Evolutionary conservation across 2,113 vertebrate species (phyloP), one percentile per base, ranked within the genome.

Genomic region (Pedionomus torquatus): DNA sequence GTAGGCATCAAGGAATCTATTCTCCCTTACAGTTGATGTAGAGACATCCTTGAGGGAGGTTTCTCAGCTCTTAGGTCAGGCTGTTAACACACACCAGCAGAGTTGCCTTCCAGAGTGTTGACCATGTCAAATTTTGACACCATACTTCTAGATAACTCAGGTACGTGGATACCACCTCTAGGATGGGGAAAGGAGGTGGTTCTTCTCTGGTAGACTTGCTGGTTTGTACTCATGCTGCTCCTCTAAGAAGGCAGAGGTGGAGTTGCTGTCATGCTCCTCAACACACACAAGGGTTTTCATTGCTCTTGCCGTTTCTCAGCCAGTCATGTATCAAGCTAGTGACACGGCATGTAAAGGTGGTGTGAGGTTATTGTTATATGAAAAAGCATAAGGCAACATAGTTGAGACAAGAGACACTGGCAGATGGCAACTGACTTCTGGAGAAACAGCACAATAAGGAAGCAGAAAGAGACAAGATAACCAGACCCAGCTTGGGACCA

Each of bases 191-290:
- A 74, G n/a, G 46, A 74, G 23, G 12, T 64, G 26, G 25, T 35
- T 90, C 25, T 72, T 7, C 51, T 86, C 43, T 57, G 15, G 24
- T 35, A n/a, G 48, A 49, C 6, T 10, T 61, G 20, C 44, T 11
- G 66, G 0, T 31, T 74, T 10, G 35, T 43, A 8, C 21, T 92
- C 17, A 39, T 9, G 46, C 7, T 85, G 35, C 8, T 15, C 20
- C 43, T 2, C 1, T 49, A 52, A 10, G 35, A 18, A 83, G 48
- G 33, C 49, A 61, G 68, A 54, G 18, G 16, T 26, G 13, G 31
- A 3, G 3, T 0, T 5, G 51, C 7, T 64, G 14, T 35, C 9
- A 0, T 25, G 28, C 13, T 72, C 31, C 23, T 43, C 1, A 9
- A 70, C 11, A 55, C 16, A 31, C 33, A 33, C 17, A 77, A 57